Evolutionary conservation across 2,888 invertebrate genomes (phyloP), one percentile per base, ranked within the genome.

Genomic region (Melipona beecheii): DNA sequence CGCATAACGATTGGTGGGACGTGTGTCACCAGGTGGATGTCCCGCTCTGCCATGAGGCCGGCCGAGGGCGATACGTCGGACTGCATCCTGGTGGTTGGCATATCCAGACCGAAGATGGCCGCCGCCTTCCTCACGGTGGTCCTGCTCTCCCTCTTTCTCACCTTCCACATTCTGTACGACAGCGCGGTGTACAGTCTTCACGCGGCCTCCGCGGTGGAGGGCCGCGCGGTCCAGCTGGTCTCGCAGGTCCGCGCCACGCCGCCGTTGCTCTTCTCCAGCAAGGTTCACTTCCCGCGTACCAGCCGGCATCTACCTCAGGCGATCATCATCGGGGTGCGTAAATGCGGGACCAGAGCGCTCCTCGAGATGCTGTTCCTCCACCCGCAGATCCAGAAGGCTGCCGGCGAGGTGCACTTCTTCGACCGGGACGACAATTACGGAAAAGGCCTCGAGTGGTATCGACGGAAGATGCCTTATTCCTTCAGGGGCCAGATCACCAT

Each of bases 331-430:
- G 99, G 99, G 72, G 99, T 98, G 50, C 96, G 99, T 91, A 99
- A 99, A 95, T 99, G 99, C 93, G 99, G 99, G 31, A 99, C 99
- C 0, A 95, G 99, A 78, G 99, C 99, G 0, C 96, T 99, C 11
- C 96, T 99, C 75, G 99, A 99, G 95, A 99, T 99, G 97, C 95
- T 99, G 74, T 98, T 98, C 94, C 96, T 99, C 72, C 99, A 99
- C 95, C 98, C 98, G 21, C 97, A 97, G 95, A 97, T 99, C 79
- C 98, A 98, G 94, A 98, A 98, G 93, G 98, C 99, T 2, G 97
- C 98, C 24, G 98, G 98, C 36, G 99, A 99, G 95, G 98, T 99
- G 56, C 99, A 99, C 95, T 99, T 99, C 95, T 99, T 99, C 95
- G 99, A 99, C 95, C 96, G 98, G 75, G 98, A 98, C 93, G 98